These are phyloP conservation scores for Anastrepha ludens DNA, from an alignment of 1,140 invertebrate genomes.

Conservation along the genomic window DNA sequence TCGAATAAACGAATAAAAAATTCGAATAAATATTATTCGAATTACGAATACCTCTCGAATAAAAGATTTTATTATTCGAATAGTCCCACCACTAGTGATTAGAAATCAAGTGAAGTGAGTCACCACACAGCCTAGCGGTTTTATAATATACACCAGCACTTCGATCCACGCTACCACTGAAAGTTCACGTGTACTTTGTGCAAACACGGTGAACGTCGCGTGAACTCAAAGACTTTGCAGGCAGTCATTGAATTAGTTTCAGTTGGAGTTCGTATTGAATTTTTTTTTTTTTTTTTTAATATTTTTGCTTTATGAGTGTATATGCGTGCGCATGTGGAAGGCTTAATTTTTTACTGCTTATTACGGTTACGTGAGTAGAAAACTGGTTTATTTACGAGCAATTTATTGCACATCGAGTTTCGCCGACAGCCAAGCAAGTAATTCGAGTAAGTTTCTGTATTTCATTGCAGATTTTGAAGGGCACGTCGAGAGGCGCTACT, in stretches of 20 bases:
- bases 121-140: not conserved
- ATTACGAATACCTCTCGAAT: too few relatives aligned
- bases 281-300: not conserved
- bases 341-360: not conserved
- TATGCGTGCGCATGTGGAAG: not conserved
- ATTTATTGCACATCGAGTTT: not conserved
- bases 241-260: not conserved
- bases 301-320: not conserved
- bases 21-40: too few relatives aligned
- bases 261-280: not conserved
- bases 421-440: not conserved
- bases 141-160: not conserved
- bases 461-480: conserved; percentile 8
- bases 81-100: too few relatives aligned
- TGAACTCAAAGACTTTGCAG: not conserved
- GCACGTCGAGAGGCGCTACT: not conserved
- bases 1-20: too few relatives aligned
- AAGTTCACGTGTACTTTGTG: too few relatives aligned
- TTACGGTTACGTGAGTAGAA: conserved; percentile 37
- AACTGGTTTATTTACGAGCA: conserved; percentile 21
- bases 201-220: too few relatives aligned
- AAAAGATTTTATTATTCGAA: too few relatives aligned
- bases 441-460: not conserved
- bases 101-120: not conserved
- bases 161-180: too few relatives aligned